A percentile compares a stretch with the other conserved stretches of the same genome.
Conservation (phyloP, 2,888 invertebrate species). For the Polyommatus iphigenia region DNA sequence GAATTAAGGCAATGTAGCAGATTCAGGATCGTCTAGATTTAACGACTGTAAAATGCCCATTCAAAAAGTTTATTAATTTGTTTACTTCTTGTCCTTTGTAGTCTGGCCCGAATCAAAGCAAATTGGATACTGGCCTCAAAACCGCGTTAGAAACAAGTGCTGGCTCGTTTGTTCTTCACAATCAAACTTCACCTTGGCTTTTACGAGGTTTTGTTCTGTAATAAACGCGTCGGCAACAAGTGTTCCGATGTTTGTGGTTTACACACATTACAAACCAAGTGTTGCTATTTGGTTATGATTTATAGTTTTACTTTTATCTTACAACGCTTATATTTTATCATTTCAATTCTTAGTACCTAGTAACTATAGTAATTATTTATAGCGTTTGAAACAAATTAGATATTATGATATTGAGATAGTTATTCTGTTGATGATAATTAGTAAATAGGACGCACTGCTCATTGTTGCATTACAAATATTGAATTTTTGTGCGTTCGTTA, state of each 20-base stretch:
- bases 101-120: constrained; percentile 61
- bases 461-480: background rate
- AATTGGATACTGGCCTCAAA: constrained; percentile 63
- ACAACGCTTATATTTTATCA: background rate
- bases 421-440: no score
- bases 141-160: constrained; percentile 56
- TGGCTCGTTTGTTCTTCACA: constrained; percentile 54
- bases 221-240: constrained; percentile 69
- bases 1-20: background rate
- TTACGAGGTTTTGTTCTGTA: constrained; percentile 61
- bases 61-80: constrained; percentile 39
- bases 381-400: no score
- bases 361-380: background rate
- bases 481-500: background rate
- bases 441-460: background rate
- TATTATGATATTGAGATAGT: no score
- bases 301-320: background rate
- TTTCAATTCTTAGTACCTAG: background rate
- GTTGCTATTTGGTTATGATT: constrained; percentile 14
- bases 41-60: constrained; percentile 26
- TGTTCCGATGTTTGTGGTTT: constrained; percentile 53
- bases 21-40: background rate
- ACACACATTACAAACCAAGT: constrained; percentile 43
- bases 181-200: constrained; percentile 71
- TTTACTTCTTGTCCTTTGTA: constrained; percentile 55